These are phyloP conservation scores for Heliconius ismenius DNA, from an alignment of 2,888 invertebrate genomes.

Conservation along the genomic window DNA sequence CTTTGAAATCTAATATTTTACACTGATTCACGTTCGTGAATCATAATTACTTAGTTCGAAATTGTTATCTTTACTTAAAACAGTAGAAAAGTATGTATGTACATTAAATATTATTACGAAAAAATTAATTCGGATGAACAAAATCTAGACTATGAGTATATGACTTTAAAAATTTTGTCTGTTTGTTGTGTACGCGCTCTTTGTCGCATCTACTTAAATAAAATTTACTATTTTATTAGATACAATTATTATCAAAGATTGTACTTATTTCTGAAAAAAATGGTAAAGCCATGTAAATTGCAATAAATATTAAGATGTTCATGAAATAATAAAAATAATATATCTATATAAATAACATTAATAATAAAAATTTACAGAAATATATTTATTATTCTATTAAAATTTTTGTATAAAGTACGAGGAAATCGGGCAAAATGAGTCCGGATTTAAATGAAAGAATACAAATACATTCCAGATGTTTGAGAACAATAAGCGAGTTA, in stretches of 20 bases:
- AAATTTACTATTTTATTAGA: too few species aligned
- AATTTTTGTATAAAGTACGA: neutral
- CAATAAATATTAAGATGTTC: too few species aligned
- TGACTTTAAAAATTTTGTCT: too few species aligned
- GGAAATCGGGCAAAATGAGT: slow-evolving; percentile 21
- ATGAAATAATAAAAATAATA: neutral
- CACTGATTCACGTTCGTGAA: slow-evolving; percentile 13
- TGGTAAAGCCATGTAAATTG: too few species aligned
- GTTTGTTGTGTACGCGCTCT: too few species aligned
- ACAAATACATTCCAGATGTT: slow-evolving; percentile 42
- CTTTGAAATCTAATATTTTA: slow-evolving; percentile 7
- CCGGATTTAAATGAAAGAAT: slow-evolving; percentile 18
- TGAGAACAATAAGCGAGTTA: slow-evolving; percentile 38
- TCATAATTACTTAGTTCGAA: neutral
- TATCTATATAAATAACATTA: neutral
- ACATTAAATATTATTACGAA: too few species aligned
- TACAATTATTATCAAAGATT: too few species aligned
- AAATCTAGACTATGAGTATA: too few species aligned
- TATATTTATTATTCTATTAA: neutral
- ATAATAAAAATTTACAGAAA: neutral
- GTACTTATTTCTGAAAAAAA: too few species aligned
- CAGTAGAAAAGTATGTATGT: neutral
- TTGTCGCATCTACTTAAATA: too few species aligned
- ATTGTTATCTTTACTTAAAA: neutral
- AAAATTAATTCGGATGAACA: too few species aligned